Percentiles rank a stretch among this genome's conserved stretches.
phyloP scores from a whole-genome alignment of 2,888 invertebrate genomes.

The Chloromyia formosa region DNA sequence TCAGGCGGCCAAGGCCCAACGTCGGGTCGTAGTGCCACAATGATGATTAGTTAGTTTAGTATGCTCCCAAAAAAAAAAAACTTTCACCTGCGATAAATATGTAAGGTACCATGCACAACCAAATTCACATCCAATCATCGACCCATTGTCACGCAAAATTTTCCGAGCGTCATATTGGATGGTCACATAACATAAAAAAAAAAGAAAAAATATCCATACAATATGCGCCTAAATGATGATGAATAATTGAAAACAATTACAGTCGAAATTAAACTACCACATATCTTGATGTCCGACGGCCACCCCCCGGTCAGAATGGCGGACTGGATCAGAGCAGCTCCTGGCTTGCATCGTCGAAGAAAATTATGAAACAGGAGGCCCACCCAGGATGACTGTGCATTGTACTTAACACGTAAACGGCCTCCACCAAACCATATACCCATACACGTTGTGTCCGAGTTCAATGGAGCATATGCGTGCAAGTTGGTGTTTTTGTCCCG shows the following conservation, averaged over 20 bases:
- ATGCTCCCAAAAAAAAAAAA: too few species aligned
- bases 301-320: too few species aligned
- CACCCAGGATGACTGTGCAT: conserved; percentile 19
- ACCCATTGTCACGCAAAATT: too few species aligned
- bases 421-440: conserved; percentile 13
- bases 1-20: too few species aligned
- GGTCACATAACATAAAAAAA: too few species aligned
- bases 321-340: too few species aligned
- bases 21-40: too few species aligned
- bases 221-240: conserved; percentile 25
- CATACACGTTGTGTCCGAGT: background rate
- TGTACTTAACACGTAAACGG: conserved; percentile 21
- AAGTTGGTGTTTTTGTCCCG: background rate
- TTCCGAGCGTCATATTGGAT: too few species aligned
- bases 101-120: too few species aligned
- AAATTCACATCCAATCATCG: too few species aligned
- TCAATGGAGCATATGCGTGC: conserved; percentile 31
- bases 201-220: conserved; percentile 15
- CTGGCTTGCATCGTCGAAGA: background rate
- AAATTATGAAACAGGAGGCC: conserved; percentile 29
- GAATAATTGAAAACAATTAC: conserved; percentile 38
- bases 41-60: too few species aligned
- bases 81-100: too few species aligned
- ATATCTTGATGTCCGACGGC: conserved; percentile 1
- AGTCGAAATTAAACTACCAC: conserved; percentile 23